Evolutionary conservation across 30 jellyfish, hydroid and myxozoan genomes (phyloP).

Genomic region (Aurelia aurita): DNA sequence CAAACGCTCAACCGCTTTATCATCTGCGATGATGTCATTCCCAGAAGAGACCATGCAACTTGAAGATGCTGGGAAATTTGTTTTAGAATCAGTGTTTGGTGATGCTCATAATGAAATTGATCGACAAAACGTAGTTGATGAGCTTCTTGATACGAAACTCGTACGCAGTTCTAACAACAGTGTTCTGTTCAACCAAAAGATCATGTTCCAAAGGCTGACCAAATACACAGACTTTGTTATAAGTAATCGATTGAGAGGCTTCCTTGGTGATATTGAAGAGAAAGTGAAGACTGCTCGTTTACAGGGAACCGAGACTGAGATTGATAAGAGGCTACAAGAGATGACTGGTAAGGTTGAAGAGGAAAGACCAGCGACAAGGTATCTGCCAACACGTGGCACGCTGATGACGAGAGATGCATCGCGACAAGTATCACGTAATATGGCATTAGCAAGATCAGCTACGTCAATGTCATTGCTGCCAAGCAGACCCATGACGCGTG

Average conservation of each 20-base stretch:
- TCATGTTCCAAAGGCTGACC: conserved; percentile 82
- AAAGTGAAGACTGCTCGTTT: conserved; percentile 73
- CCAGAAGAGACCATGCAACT: conserved; percentile 67
- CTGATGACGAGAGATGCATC: conserved; percentile 65
- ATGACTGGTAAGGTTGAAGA: conserved; percentile 53
- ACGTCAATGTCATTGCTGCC: conserved; percentile 75
- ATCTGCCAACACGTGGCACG: conserved; percentile 73
- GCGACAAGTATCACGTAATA: conserved; percentile 81
- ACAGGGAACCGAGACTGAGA: conserved; percentile 90
- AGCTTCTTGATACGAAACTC: conserved; percentile 81
- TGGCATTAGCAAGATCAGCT: conserved; percentile 92
- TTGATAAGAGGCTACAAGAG: conserved; percentile 86
- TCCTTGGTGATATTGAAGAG: conserved; percentile 87
- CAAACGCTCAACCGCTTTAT: conserved; percentile 86
- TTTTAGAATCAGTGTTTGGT: conserved; percentile 88
- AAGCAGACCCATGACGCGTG: conserved; percentile 68
- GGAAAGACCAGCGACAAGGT: conserved; percentile 68
- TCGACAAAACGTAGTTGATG: conserved; percentile 89
- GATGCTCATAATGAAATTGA: conserved; percentile 87
- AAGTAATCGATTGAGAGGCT: conserved; percentile 72
- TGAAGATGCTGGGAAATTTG: conserved; percentile 82
- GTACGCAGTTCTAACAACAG: conserved; percentile 68
- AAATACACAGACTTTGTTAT: conserved; percentile 91
- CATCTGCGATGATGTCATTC: conserved; percentile 76
- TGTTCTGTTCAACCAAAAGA: conserved; percentile 66